Percentiles rank a stretch among this genome's conserved stretches.
phyloP scores from a whole-genome alignment of 53 echinoderm and acorn worm species.

The Echinarachnius parma region DNA sequence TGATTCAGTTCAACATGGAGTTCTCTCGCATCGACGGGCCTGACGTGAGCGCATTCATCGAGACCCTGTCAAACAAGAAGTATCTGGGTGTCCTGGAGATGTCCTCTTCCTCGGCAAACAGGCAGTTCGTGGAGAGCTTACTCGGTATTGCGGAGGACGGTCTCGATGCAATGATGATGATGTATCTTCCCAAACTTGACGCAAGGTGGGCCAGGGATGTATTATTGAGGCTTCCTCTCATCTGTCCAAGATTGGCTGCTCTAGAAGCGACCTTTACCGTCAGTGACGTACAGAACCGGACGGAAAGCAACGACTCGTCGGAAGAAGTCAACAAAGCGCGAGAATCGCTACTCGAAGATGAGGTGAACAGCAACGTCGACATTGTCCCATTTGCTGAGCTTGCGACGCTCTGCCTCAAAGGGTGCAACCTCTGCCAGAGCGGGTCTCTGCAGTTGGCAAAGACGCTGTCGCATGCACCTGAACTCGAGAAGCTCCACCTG shows the following conservation, averaged over 20 bases:
- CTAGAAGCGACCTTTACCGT: constrained; percentile 18
- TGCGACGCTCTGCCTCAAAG: constrained; percentile 10
- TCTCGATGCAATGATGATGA: constrained; percentile 12
- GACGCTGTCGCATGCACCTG: constrained; percentile 1
- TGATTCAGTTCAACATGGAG: constrained; percentile 34
- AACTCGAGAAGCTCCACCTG: constrained; percentile 34
- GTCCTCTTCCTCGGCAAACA: constrained; percentile 2
- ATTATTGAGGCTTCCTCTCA: constrained; percentile 14
- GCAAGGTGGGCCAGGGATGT: constrained; percentile 21
- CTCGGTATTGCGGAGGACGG: constrained; percentile 8
- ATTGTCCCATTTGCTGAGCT: constrained; percentile 7
- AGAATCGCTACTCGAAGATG: background rate
- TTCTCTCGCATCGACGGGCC: constrained; percentile 22
- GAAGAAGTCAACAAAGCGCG: background rate
- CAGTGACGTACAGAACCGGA: background rate
- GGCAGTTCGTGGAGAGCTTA: constrained; percentile 20
- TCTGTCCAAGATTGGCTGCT: constrained; percentile 24
- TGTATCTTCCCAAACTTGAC: constrained; percentile 22
- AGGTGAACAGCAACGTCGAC: background rate
- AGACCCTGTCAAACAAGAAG: constrained; percentile 11
- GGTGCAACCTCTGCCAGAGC: constrained; percentile 6
- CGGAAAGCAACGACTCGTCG: background rate
- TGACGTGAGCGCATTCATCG: constrained; percentile 20
- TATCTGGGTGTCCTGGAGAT: constrained; percentile 29
- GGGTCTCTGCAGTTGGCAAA: constrained; percentile 23